Conservation (phyloP, 2,888 invertebrate species). For the Idaea aversata region DNA sequence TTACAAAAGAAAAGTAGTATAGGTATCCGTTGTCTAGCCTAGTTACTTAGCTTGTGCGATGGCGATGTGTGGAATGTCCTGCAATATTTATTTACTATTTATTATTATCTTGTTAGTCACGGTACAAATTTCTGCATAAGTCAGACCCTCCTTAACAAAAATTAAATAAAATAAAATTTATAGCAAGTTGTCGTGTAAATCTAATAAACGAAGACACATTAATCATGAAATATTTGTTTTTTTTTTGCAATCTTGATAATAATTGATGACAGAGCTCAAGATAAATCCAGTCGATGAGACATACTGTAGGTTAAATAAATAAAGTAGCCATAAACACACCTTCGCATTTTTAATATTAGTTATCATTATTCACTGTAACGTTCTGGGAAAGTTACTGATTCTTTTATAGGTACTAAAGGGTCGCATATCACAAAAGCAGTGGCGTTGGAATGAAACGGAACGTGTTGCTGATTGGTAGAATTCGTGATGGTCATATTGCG, state of each 20-base stretch:
- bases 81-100: no score
- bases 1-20: no score
- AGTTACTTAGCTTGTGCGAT: no score
- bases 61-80: no score
- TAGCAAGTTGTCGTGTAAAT: neutral
- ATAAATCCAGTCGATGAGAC: neutral
- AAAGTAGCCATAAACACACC: neutral
- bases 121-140: no score
- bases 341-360: neutral
- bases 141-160: no score
- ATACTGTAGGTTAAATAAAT: neutral
- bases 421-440: no score
- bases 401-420: neutral
- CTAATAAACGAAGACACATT: neutral
- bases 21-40: no score
- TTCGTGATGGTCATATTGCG: no score
- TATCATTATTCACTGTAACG: neutral
- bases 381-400: neutral
- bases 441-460: neutral
- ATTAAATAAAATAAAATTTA: neutral
- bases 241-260: neutral
- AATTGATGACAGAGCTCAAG: neutral
- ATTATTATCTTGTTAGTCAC: no score
- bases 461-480: no score
- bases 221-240: neutral